A percentile compares a stretch with the other conserved stretches of the same genome.
Evolutionary conservation across 2,113 vertebrate species (phyloP).

Genomic region (Centropristis striata): DNA sequence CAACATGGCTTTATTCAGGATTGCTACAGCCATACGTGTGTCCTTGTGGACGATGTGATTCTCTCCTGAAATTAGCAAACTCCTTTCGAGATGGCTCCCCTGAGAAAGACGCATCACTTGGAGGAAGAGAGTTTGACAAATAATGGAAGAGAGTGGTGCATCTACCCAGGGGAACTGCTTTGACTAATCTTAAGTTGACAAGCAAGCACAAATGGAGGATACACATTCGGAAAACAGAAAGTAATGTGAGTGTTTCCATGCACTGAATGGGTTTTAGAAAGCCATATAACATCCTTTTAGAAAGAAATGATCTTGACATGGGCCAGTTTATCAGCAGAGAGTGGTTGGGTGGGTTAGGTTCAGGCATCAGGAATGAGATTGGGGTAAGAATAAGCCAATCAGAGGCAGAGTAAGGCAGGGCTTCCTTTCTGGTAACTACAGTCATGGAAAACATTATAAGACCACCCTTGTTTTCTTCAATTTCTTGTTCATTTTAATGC

Average conservation of each 20-base stretch:
- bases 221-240: constrained; percentile 9
- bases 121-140: constrained; percentile 3
- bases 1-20: constrained; percentile 6
- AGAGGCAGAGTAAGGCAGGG: too few relatives aligned
- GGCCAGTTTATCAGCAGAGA: not conserved
- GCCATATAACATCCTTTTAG: not conserved
- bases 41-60: constrained; percentile 1
- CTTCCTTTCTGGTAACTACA: too few relatives aligned
- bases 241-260: not conserved
- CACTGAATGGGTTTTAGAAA: not conserved
- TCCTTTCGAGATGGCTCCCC: constrained; percentile 27
- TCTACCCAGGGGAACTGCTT: constrained; percentile 6
- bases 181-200: constrained; percentile 22
- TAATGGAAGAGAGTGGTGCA: not conserved
- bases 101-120: not conserved
- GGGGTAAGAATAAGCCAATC: too few relatives aligned
- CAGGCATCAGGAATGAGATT: too few relatives aligned
- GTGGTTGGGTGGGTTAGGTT: too few relatives aligned
- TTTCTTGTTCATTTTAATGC: too few relatives aligned
- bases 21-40: not conserved
- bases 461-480: too few relatives aligned
- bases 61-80: not conserved
- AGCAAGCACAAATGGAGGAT: constrained; percentile 12
- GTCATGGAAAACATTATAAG: too few relatives aligned
- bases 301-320: not conserved